phyloP scores from a whole-genome alignment of 2,888 invertebrate species.

The Callinectes sapidus region DNA sequence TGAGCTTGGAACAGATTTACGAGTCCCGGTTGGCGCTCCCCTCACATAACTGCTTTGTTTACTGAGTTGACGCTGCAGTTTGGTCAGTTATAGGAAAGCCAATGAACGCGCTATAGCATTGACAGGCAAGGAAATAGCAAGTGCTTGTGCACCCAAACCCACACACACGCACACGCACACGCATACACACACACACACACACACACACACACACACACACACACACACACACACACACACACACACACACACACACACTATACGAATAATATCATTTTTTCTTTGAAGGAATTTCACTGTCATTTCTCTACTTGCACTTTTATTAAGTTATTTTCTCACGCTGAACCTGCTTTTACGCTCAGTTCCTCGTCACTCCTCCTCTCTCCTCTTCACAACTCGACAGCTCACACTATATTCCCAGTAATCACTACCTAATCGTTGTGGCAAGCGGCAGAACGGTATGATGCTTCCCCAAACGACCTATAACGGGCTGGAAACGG shows the following conservation, averaged over 20 bases:
- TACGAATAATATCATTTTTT: no score
- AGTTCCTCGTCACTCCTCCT: conserved; percentile 31
- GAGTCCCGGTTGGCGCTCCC: neutral
- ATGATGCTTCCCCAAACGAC: conserved; percentile 36
- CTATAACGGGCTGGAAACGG: conserved; percentile 35
- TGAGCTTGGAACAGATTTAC: conserved; percentile 3
- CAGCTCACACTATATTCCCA: neutral
- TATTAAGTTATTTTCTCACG: neutral
- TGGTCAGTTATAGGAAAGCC: neutral
- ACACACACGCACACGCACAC: neutral
- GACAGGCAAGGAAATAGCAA: neutral
- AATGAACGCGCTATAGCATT: neutral
- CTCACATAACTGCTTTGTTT: conserved; percentile 33
- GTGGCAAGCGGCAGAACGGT: neutral
- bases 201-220: neutral
- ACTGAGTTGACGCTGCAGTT: conserved; percentile 4
- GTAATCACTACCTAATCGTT: conserved; percentile 32
- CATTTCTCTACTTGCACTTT: neutral
- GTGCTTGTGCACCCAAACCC: neutral
- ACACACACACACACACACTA: neutral
- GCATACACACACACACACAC: neutral
- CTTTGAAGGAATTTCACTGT: no score
- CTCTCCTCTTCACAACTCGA: neutral
- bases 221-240: neutral
- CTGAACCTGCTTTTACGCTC: neutral